These are phyloP conservation scores for Augochlora pura DNA, from an alignment of 1,140 invertebrate genomes.

Conservation along the genomic window DNA sequence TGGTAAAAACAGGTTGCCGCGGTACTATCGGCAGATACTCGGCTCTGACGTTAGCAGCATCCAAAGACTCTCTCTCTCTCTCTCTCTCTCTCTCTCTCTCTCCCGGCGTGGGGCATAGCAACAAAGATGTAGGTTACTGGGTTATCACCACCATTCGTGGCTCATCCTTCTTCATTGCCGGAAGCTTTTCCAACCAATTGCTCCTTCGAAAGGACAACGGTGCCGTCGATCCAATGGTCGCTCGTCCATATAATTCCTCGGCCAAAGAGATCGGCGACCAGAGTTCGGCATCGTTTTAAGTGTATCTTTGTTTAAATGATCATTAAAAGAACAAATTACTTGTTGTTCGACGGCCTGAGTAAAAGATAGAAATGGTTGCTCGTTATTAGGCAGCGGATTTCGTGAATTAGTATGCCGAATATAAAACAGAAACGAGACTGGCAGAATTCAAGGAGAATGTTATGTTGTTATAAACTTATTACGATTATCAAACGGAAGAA, in stretches of 20 bases:
- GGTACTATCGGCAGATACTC: constrained; percentile 22
- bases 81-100: not conserved
- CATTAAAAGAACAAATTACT: too few species aligned
- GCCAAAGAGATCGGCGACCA: not conserved
- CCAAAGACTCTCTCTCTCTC: constrained; percentile 17
- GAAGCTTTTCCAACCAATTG: constrained; percentile 69
- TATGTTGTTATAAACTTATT: too few species aligned
- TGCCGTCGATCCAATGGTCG: constrained; percentile 9
- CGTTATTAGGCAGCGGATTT: too few species aligned
- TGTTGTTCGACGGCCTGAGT: too few species aligned
- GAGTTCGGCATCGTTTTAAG: too few species aligned
- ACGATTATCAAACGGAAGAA: too few species aligned
- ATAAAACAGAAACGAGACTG: too few species aligned
- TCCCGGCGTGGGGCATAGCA: constrained; percentile 32
- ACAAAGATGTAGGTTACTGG: constrained; percentile 69
- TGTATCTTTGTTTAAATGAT: too few species aligned
- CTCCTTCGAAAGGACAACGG: constrained; percentile 58
- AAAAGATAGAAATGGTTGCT: too few species aligned
- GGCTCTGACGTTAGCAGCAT: constrained; percentile 19
- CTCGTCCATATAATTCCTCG: constrained; percentile 46
- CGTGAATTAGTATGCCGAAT: too few species aligned
- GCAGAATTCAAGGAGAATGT: too few species aligned
- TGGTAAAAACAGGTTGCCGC: constrained; percentile 34
- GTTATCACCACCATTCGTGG: constrained; percentile 66
- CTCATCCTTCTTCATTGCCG: constrained; percentile 58